Percentiles rank a stretch among this genome's conserved stretches.
Evolutionary conservation across 1,140 invertebrate species (phyloP).

Genomic region (Drosophila teissieri): DNA sequence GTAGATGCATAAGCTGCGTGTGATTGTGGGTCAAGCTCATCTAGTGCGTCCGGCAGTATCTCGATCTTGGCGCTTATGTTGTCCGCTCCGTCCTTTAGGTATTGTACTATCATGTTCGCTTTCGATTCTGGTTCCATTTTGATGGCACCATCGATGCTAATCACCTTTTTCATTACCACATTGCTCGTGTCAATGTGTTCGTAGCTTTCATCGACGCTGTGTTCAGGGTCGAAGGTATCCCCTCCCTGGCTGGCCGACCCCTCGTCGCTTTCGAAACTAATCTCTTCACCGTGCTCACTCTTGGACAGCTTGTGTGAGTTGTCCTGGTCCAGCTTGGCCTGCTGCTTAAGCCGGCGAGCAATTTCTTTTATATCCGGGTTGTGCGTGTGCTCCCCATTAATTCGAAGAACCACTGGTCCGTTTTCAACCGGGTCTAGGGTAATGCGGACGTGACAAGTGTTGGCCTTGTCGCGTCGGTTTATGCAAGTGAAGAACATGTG

Average conservation of each 20-base stretch:
- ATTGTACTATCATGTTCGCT: conserved; percentile 64
- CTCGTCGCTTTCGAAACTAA: conserved; percentile 47
- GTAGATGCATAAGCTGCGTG: conserved; percentile 27
- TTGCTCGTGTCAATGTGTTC: conserved; percentile 34
- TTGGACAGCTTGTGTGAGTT: conserved; percentile 3
- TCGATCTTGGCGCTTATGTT: conserved; percentile 70
- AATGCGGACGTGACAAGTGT: conserved; percentile 68
- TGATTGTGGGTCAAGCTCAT: background rate
- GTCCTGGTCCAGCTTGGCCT: conserved; percentile 23
- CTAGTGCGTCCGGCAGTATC: conserved; percentile 43
- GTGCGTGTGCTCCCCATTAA: conserved; percentile 74
- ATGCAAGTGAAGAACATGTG: conserved; percentile 79
- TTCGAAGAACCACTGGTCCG: conserved; percentile 61
- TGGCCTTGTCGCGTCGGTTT: conserved; percentile 62
- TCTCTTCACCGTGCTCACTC: background rate
- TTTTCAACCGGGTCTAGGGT: conserved; percentile 56
- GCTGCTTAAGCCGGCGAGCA: conserved; percentile 47
- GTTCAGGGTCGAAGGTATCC: conserved; percentile 13
- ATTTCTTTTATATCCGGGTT: conserved; percentile 55
- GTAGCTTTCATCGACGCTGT: conserved; percentile 29
- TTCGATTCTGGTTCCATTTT: conserved; percentile 65
- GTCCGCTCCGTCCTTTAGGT: conserved; percentile 62
- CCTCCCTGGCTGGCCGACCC: conserved; percentile 23
- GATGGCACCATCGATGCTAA: conserved; percentile 67
- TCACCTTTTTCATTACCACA: conserved; percentile 68